Evolutionary conservation across 2,797 vertebrate species (phyloP).

Genomic region (Pseudochirops cupreus): DNA sequence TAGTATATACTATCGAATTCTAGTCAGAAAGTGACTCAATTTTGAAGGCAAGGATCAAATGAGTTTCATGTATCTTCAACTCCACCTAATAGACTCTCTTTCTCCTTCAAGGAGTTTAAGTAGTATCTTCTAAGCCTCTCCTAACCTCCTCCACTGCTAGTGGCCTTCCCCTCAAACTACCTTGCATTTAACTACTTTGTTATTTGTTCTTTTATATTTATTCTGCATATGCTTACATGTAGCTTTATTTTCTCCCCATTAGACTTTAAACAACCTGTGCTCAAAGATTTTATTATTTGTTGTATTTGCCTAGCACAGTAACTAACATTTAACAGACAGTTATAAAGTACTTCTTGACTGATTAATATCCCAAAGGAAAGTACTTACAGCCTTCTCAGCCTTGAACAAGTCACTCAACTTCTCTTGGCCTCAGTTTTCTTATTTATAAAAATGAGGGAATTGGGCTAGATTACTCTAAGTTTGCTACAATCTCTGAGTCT

Average conservation of each 20-base stretch:
- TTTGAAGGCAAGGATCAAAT: background rate
- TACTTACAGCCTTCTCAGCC: background rate
- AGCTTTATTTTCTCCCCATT: background rate
- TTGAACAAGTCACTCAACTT: background rate
- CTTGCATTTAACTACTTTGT: background rate
- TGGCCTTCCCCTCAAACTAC: background rate
- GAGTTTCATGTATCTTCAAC: background rate
- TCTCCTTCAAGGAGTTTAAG: background rate
- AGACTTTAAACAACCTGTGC: background rate
- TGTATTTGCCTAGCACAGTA: background rate
- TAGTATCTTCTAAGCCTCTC: background rate
- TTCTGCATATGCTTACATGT: background rate
- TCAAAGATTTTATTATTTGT: background rate
- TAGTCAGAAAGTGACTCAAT: background rate
- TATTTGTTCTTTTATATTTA: background rate
- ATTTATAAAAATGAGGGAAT: background rate
- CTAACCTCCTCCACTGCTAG: background rate
- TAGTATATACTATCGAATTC: background rate
- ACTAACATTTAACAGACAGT: background rate
- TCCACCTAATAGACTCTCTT: background rate
- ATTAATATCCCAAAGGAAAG: background rate
- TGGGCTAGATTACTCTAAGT: background rate
- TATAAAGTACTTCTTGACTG: background rate
- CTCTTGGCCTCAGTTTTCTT: background rate
- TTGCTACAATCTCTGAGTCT: background rate